Evolutionary conservation across 2,888 invertebrate genomes (phyloP), one percentile per base, ranked within the genome.

Genomic region (Antitype chi): DNA sequence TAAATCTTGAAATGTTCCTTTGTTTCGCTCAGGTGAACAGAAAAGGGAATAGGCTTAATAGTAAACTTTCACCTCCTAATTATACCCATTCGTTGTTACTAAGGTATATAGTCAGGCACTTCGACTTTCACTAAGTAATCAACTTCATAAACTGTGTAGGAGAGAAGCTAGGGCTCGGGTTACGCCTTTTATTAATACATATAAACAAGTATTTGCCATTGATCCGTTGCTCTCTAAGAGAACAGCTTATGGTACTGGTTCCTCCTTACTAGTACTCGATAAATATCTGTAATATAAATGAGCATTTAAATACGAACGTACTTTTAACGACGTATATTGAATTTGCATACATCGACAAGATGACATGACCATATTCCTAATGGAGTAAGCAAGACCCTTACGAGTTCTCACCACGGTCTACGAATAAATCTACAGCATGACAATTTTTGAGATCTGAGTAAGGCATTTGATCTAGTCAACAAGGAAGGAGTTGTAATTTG

Each of bases 81-180:
- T 83, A 83, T 83, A 83, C 53, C 70, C 80, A 86, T 86, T 83
- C 68, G 70, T 83, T 60, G 84, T 69, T 69, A 68, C 32, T 69
- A 69, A 86, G 68, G 49, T 73, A 84, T 62, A 59, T 76, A 80
- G 64, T 49, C 62, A 15, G 74, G 62, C 68, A 85, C 53, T 74
- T 70, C 70, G 53, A 87, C 87, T 86, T 87, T 86, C 87, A 85
- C 85, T 82, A 60, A 73, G 70, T 76, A 83, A 82, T 87, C 78
- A 87, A 81, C 82, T 78, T 78, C 74, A 87, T 85, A 79, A 82
- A 79, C 47, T 74, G 75, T 85, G 87, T 76, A 82, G 82, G 85
- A 76, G 75, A 80, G 76, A 76, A 82, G 83, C 80, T 55, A 74
- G 64, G 74, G 69, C 53, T 76, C 32, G 32, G 53, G 70, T 85